Evolutionary conservation across 2,888 invertebrate species (phyloP).

Genomic region (Trimorus sp.): DNA sequence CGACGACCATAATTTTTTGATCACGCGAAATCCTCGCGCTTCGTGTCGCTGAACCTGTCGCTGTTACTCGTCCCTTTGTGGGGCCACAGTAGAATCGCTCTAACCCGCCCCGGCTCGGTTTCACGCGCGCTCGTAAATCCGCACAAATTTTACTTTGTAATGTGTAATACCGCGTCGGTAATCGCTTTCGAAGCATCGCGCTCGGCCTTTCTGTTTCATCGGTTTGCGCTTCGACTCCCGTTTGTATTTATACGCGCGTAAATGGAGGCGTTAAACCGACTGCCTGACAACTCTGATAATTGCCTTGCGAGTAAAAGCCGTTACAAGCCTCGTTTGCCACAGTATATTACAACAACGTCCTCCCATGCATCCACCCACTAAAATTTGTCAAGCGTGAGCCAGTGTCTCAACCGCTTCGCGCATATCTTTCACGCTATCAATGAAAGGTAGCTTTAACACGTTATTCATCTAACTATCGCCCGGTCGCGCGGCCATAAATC

Average conservation of each 20-base stretch:
- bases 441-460: constrained; percentile 27
- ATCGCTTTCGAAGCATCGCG: constrained; percentile 65
- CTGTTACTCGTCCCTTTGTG: constrained; percentile 56
- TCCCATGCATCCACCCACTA: constrained; percentile 56
- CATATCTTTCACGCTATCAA: constrained; percentile 42
- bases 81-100: constrained; percentile 25
- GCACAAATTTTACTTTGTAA: constrained; percentile 73
- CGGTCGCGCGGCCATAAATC: constrained; percentile 34
- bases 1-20: constrained; percentile 43
- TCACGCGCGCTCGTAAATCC: constrained; percentile 67
- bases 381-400: constrained; percentile 69
- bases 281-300: constrained; percentile 79
- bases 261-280: constrained; percentile 78
- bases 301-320: constrained; percentile 77
- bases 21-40: constrained; percentile 11
- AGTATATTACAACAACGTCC: constrained; percentile 70
- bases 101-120: constrained; percentile 27
- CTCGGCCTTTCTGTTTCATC: constrained; percentile 69
- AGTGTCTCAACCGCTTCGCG: constrained; percentile 41
- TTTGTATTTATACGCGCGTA: constrained; percentile 75
- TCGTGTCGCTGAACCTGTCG: constrained; percentile 52
- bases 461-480: constrained; percentile 45
- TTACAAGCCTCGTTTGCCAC: constrained; percentile 76
- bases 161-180: constrained; percentile 64
- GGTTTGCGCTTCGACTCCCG: constrained; percentile 69